Evolutionary conservation across 2,888 invertebrate species (phyloP), one percentile per base, ranked within the genome.

Genomic region (Nemotelus pantherinus): DNA sequence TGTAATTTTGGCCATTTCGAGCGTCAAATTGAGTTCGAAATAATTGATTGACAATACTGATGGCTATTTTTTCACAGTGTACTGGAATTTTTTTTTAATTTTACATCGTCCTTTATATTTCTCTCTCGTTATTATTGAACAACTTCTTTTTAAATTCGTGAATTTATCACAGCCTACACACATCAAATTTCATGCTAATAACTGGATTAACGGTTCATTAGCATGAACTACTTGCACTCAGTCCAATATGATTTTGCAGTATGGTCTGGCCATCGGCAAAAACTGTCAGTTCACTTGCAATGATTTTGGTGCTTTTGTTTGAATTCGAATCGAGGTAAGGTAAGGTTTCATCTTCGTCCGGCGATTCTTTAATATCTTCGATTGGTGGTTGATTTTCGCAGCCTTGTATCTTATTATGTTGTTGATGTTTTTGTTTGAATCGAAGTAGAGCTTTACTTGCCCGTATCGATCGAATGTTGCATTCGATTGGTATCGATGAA

Each of bases 401-500:
- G 65, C 9, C 43, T 3, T 43, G 41, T 5, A 39, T 43, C 7
- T 25, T 7, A 63, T 39, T 39, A 4, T 63, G n/a, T 43, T 63
- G 43, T 5, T 39, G 39, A 43, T 39, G 7, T 78, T 77, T 79
- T n/a, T 72, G 6, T 50, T 76, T 77, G 25, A 64, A 44, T 43
- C 45, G 44, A 6, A 76, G 10, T 53, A 77, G 53, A 10, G 70
- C 55, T 25, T 71, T 70, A 48, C 53, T 68, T 43, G 70, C 60
- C 43, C 68, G 72, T 43, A 79, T 60, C 45, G 77, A 55, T 77
- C 76, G 77, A 6, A 72, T 71, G 50, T 76, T 79, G 44, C 80
- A 81, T 65, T 79, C 79, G 7, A 79, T 50, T 43, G 76, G 76
- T 77, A 68, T 75, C 57, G n/a, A 70, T 2, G 74, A 74, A 47